phyloP scores from a whole-genome alignment of 2,113 vertebrate species.

The Syrmaticus mikado region DNA sequence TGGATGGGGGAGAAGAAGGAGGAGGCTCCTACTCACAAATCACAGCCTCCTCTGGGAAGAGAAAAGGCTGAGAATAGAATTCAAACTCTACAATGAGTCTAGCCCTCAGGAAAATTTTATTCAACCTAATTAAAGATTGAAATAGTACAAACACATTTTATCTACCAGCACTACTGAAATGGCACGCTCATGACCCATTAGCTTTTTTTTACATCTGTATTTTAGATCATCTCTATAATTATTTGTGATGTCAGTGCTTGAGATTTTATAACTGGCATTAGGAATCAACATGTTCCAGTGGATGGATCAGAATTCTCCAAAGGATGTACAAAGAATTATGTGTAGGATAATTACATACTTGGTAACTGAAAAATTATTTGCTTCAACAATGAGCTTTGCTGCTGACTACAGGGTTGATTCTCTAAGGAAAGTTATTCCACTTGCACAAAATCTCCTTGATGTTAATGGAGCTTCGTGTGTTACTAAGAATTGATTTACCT shows the following conservation, averaged over 20 bases:
- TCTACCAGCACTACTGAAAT: conserved; percentile 25
- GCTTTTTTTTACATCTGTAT: conserved; percentile 22
- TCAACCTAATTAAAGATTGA: conserved; percentile 19
- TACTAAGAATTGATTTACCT: background rate
- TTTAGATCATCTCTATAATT: conserved; percentile 20
- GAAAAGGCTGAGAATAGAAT: conserved; percentile 28
- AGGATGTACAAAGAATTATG: background rate
- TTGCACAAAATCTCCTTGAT: background rate
- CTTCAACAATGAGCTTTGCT: conserved; percentile 8
- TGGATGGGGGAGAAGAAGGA: background rate
- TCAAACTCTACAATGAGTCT: background rate
- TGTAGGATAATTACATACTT: conserved; percentile 10
- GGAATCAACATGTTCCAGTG: background rate
- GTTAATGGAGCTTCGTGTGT: background rate
- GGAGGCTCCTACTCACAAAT: background rate
- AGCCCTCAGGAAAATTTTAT: background rate
- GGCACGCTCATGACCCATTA: conserved; percentile 9
- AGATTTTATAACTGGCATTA: conserved; percentile 21
- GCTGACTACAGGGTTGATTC: background rate
- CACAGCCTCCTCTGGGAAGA: background rate
- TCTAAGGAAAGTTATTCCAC: background rate
- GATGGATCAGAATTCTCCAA: conserved; percentile 6
- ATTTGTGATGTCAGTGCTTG: conserved; percentile 30
- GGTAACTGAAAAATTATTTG: conserved; percentile 6
- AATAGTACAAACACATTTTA: conserved; percentile 31